Base-by-base conservation (phyloP, 2,113 vertebrate species). In the Cygnus buccinator region DNA sequence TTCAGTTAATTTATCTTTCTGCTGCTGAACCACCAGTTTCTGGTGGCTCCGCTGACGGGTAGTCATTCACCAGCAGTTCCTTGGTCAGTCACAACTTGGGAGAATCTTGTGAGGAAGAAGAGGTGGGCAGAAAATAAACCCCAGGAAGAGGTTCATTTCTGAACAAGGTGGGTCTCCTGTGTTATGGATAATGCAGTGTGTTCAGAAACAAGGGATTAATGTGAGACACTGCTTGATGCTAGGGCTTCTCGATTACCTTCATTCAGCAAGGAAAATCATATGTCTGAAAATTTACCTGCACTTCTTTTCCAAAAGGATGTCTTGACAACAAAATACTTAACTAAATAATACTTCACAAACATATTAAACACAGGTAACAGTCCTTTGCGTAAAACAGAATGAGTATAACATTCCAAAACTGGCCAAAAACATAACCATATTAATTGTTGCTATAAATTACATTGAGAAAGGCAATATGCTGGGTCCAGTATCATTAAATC, bases 251-350 rank as follows among this genome's bases (percentile, higher is more conserved):
- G 9, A 86, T 81, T 46, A 31, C 19, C 35, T 87, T 68, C 65
- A 84, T 57, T 94, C 68, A 72, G 77, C 44, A 85, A 84, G 79
- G 81, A 94, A 68, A 54, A 54, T 37, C 39, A 66, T 72, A 72
- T 29, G 39, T 83, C 68, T 95, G 87, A 92, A 95, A 95, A 94
- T 84, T 21, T 59, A 81, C 11, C 7, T 84, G 74, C 55, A 50
- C n/a, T 81, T 90, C 90, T 94, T 78, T 43, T 55, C 77, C 35
- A 89, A 94, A 72, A 96, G n/a, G 74, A 89, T 61, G 29, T 75
- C 46, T 57, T 87, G 73, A 74, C 55, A 91, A 90, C 16, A 29
- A 75, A 90, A 95, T 77, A 35, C 52, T 80, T 82, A 93, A 79
- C 59, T 43, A 71, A 89, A 22, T 37, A 85, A 90, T 52, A 63